Percentiles rank a stretch among this genome's conserved stretches.
Evolutionary conservation across 1,140 invertebrate species (phyloP).

Genomic region (Paraescarpia echinospica): DNA sequence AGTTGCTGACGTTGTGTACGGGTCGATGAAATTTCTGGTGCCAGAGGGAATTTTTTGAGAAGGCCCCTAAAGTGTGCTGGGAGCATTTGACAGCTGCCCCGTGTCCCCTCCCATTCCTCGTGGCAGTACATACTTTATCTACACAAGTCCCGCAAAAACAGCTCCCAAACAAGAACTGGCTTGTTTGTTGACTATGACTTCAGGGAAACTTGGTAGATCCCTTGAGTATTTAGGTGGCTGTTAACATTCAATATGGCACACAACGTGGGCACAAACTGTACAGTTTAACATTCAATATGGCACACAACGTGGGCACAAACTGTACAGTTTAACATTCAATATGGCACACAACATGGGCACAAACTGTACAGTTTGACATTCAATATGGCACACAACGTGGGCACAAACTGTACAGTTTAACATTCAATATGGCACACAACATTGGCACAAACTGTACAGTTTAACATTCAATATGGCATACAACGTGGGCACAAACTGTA

Average conservation of each 20-base stretch:
- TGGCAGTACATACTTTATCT: neutral
- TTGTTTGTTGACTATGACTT: neutral
- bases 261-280: neutral
- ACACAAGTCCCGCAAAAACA: neutral
- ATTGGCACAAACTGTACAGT: neutral
- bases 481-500: neutral
- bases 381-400: neutral
- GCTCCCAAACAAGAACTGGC: neutral
- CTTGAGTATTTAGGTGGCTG: neutral
- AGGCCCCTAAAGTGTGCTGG: neutral
- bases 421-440: neutral
- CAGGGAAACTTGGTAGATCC: neutral
- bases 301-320: no score
- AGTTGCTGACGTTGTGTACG: no score
- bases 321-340: no score
- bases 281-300: no score
- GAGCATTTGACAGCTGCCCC: neutral
- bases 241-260: neutral
- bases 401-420: neutral
- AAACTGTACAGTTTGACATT: neutral
- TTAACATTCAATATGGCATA: neutral
- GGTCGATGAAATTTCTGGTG: no score
- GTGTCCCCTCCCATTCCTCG: neutral
- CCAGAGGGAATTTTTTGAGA: no score
- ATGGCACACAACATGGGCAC: no score